Evolutionary conservation across 2,113 vertebrate genomes (phyloP).

Genomic region (Salvator merianae): DNA sequence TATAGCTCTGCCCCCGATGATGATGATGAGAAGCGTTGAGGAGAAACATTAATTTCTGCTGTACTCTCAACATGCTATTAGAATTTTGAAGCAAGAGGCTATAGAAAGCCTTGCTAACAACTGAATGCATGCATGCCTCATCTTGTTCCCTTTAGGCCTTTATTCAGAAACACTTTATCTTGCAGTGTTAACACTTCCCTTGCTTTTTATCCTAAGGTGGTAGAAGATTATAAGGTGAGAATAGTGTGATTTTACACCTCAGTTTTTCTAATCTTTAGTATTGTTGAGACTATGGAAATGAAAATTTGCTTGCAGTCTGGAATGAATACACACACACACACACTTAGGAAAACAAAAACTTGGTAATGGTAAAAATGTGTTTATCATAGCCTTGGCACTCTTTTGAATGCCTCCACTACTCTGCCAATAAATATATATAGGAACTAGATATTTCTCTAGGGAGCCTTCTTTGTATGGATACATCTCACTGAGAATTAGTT

Average conservation of each 20-base stretch:
- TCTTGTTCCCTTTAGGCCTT: conserved; percentile 35
- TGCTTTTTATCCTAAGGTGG: conserved; percentile 29
- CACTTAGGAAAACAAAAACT: background rate
- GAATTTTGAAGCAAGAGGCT: conserved; percentile 25
- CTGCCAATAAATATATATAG: too few species aligned
- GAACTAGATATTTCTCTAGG: too few species aligned
- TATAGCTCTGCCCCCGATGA: conserved; percentile 33
- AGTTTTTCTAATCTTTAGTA: conserved; percentile 38
- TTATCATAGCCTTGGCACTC: too few species aligned
- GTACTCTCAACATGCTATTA: background rate
- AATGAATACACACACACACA: background rate
- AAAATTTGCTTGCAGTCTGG: conserved; percentile 5
- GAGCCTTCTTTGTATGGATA: too few species aligned
- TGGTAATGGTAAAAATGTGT: too few species aligned
- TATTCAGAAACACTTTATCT: conserved; percentile 47
- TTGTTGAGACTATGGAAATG: conserved; percentile 31
- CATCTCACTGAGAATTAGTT: too few species aligned
- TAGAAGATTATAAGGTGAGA: conserved; percentile 13
- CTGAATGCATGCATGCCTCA: conserved; percentile 46
- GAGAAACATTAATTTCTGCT: conserved; percentile 61
- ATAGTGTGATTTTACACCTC: conserved; percentile 42
- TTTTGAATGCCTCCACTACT: too few species aligned
- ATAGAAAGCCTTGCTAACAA: conserved; percentile 1
- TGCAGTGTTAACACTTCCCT: conserved; percentile 25
- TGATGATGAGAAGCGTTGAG: conserved; percentile 22